These are phyloP conservation scores for Apteryx mantelli DNA, from an alignment of 2,113 vertebrate species.

Conservation along the genomic window DNA sequence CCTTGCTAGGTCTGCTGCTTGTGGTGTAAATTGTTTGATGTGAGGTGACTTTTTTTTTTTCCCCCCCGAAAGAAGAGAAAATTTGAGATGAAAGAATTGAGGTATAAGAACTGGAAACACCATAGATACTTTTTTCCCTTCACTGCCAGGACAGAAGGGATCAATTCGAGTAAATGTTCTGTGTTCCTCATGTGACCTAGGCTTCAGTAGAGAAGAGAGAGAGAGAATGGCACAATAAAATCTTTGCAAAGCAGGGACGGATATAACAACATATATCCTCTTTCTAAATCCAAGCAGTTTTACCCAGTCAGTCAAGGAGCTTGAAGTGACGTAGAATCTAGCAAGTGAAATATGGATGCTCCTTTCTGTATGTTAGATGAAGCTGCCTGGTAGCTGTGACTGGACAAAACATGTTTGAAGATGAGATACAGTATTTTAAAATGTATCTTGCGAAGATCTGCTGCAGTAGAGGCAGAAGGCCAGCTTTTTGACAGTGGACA, in stretches of 20 bases:
- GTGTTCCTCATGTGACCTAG: background rate
- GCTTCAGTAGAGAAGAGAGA: background rate
- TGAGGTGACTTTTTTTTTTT: background rate
- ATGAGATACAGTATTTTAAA: background rate
- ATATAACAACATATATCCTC: background rate
- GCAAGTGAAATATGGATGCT: background rate
- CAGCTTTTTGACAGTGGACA: background rate
- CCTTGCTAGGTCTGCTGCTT: background rate
- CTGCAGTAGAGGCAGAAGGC: background rate
- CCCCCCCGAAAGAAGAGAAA: background rate
- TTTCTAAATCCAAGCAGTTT: background rate
- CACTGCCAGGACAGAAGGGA: background rate
- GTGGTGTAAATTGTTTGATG: background rate
- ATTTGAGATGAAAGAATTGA: background rate
- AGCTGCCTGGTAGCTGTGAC: background rate
- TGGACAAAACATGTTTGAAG: background rate
- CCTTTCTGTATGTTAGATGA: background rate
- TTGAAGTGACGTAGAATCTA: background rate
- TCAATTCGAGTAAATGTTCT: background rate
- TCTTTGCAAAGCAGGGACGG: background rate
- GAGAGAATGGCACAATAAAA: background rate
- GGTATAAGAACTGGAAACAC: background rate
- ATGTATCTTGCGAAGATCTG: background rate
- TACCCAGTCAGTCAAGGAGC: background rate
- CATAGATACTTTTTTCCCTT: background rate